Base-by-base conservation (phyloP, 1,140 invertebrate genomes). In the Meloidogyne chitwoodi region DNA sequence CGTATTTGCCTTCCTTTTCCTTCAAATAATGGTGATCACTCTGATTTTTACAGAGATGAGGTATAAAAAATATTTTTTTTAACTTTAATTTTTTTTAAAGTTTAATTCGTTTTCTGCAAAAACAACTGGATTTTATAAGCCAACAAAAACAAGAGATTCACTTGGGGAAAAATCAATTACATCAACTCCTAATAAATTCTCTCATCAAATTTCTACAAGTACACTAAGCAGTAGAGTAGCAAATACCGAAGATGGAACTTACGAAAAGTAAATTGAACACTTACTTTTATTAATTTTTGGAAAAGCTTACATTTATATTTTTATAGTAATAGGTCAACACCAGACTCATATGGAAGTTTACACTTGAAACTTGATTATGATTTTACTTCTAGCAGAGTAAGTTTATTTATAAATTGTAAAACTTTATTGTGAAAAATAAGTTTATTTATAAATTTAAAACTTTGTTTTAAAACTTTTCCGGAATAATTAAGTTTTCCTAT, bases 381-480 rank as follows among this genome's bases (percentile, higher is more conserved):
- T 88, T 99, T 99, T 91, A 96, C 98, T 89, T 93, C 94, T 79
- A 97, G 95, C 89, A 96, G 94, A 89, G 90, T 90, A 87, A 83
- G 78, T 10, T 62, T 26, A 73, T 19, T 34, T 22, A 24, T n/a
- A 12, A 22, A 26, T 27, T 38, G 4, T 61, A 27, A 67, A 22
- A 6, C 38, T n/a, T 56, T 56, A n/a, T 11, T 16, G 41, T 2
- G 12, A 19, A 48, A 3, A 48, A 41, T 41, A 16, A 38, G 2
- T 38, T 6, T 10, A 41, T 41, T 41, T 10, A n/a, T n/a, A n/a
- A n/a, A n/a, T n/a, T n/a, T n/a, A 3, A 48, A 2, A 31, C 2
- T 38, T 38, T 38, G 4, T 38, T 38, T 8, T 38, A 10, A 3
- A 38, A 38, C 3, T 48, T 41, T 41, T 41, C 41, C 41, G 64